A percentile compares a stretch with the other conserved stretches of the same genome.
phyloP scores from a whole-genome alignment of 2,113 vertebrate species.

The Hyperoodon ampullatus region DNA sequence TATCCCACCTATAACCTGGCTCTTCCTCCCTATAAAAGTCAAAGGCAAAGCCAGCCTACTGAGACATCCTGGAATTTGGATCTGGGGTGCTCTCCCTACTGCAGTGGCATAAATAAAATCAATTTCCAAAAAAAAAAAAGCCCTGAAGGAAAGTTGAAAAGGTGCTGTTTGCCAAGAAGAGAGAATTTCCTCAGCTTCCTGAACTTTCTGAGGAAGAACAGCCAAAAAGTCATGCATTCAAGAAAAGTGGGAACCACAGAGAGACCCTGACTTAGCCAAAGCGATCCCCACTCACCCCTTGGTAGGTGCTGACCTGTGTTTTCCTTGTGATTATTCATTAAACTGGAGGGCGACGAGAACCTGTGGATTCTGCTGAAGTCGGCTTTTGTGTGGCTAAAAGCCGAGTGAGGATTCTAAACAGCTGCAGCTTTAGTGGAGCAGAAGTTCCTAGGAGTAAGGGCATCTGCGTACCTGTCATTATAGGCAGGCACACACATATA shows the following conservation, averaged over 20 bases:
- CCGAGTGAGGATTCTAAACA: background rate
- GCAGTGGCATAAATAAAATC: background rate
- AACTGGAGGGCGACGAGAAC: conserved; percentile 7
- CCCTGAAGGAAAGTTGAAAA: background rate
- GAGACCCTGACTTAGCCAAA: background rate
- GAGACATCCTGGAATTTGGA: background rate
- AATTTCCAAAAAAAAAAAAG: background rate
- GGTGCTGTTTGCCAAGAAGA: conserved; percentile 36
- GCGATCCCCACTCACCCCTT: background rate
- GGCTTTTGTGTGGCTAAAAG: background rate
- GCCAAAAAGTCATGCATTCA: background rate
- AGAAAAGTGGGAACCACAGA: conserved; percentile 5
- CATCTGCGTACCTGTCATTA: conserved; percentile 33
- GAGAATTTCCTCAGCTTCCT: conserved; percentile 26
- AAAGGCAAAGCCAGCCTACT: background rate
- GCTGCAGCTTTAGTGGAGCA: background rate
- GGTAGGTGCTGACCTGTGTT: conserved; percentile 31
- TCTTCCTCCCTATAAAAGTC: background rate
- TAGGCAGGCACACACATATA: background rate
- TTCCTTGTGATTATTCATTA: conserved; percentile 62
- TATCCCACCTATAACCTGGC: background rate
- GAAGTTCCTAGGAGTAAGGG: background rate
- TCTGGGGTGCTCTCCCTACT: background rate
- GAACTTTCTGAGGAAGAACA: background rate
- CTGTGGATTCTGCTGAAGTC: background rate